Conservation (phyloP, 2,888 invertebrate genomes). For the Sipha maydis region DNA sequence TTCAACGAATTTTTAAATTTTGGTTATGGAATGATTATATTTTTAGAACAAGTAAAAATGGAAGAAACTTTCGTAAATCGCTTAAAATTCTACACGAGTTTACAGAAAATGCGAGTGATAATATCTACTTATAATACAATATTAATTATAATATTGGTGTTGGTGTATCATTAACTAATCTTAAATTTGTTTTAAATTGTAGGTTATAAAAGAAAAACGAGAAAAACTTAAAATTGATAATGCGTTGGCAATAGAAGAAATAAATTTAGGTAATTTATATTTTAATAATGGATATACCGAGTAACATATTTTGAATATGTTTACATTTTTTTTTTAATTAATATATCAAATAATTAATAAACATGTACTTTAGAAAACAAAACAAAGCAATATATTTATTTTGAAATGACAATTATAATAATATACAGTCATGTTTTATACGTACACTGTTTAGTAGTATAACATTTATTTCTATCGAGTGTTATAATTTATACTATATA, state of each 20-base stretch:
- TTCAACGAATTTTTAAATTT: conserved; percentile 59
- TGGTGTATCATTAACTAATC: neutral
- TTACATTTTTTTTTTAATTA: too few relatives aligned
- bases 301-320: too few relatives aligned
- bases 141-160: neutral
- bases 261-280: conserved; percentile 26
- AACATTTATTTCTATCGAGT: too few relatives aligned
- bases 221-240: conserved; percentile 23
- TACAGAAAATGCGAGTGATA: conserved; percentile 63
- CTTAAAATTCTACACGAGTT: conserved; percentile 63
- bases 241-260: conserved; percentile 28
- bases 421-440: too few relatives aligned
- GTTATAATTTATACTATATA: too few relatives aligned
- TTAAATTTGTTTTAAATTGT: conserved; percentile 1
- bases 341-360: too few relatives aligned
- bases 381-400: too few relatives aligned
- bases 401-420: too few relatives aligned
- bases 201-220: conserved; percentile 56
- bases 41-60: conserved; percentile 60
- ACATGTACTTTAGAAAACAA: too few relatives aligned
- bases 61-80: conserved; percentile 61
- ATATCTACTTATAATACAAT: neutral
- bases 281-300: too few relatives aligned
- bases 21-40: conserved; percentile 62
- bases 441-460: too few relatives aligned